These are phyloP conservation scores for Cybosia mesomella DNA, from an alignment of 2,888 invertebrate species.

Conservation along the genomic window DNA sequence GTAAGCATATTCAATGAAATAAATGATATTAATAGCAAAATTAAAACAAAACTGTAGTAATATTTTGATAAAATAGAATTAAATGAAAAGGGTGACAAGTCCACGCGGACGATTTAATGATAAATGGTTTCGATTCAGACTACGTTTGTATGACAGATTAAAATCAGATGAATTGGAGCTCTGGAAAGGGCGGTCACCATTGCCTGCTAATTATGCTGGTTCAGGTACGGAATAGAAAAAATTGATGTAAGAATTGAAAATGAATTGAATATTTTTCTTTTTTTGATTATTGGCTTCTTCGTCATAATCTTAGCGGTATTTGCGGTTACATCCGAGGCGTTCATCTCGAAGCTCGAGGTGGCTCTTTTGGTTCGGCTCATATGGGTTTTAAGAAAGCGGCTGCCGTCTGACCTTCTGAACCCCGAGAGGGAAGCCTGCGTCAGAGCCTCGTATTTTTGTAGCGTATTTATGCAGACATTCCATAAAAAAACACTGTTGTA, in stretches of 20 bases:
- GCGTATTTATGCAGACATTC: neutral
- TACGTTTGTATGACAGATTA: slow-evolving; percentile 44
- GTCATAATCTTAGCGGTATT: no score
- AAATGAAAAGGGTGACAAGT: slow-evolving; percentile 43
- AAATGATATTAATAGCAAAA: neutral
- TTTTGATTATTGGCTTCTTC: no score
- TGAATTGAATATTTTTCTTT: no score
- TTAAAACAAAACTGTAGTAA: neutral
- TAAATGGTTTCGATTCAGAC: slow-evolving; percentile 49
- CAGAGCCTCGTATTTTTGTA: no score
- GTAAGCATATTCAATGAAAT: neutral
- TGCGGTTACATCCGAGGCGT: neutral
- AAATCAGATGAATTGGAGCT: slow-evolving; percentile 32
- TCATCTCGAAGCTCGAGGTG: no score
- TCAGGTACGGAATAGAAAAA: no score
- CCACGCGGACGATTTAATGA: slow-evolving; percentile 42
- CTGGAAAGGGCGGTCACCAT: neutral
- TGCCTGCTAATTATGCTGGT: neutral
- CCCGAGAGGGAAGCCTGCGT: no score
- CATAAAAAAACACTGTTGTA: neutral
- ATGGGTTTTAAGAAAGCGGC: no score
- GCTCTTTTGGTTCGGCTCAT: no score
- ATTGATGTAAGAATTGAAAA: no score
- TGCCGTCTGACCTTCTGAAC: no score
- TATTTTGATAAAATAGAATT: slow-evolving; percentile 25